Percentiles rank a stretch among this genome's conserved stretches.
Evolutionary conservation across 2,797 vertebrate species (phyloP).

Genomic region (Labroides dimidiatus): DNA sequence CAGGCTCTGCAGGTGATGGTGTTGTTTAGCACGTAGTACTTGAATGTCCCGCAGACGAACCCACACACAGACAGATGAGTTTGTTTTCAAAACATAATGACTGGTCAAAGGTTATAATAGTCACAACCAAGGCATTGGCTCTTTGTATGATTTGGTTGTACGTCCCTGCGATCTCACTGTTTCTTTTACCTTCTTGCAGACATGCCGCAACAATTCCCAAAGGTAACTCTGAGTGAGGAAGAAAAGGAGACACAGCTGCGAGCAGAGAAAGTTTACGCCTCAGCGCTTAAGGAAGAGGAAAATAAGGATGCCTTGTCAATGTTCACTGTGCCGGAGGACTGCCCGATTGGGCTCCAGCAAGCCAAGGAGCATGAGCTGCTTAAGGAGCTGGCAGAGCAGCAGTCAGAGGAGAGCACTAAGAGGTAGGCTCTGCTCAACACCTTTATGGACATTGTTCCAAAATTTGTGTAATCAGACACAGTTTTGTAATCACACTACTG

Average conservation of each 20-base stretch:
- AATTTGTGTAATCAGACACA: neutral
- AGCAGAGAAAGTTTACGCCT: constrained; percentile 93
- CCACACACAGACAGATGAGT: neutral
- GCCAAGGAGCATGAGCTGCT: constrained; percentile 93
- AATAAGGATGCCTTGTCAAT: constrained; percentile 90
- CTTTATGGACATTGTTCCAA: too few species aligned
- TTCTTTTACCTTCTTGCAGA: constrained; percentile 70
- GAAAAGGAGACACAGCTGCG: constrained; percentile 90
- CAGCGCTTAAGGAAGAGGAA: constrained; percentile 93
- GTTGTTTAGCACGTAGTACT: constrained; percentile 6
- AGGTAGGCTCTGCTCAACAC: constrained; percentile 80
- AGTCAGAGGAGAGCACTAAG: constrained; percentile 89
- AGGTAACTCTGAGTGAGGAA: constrained; percentile 89
- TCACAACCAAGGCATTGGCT: neutral
- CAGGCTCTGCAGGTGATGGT: constrained; percentile 28
- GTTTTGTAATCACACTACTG: neutral
- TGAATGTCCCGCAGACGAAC: constrained; percentile 17
- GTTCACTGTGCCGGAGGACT: constrained; percentile 94
- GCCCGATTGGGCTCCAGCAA: constrained; percentile 93
- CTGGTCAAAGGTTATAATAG: constrained; percentile 6
- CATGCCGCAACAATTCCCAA: constrained; percentile 94
- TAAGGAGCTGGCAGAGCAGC: constrained; percentile 93
- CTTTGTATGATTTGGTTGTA: neutral
- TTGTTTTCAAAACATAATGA: constrained; percentile 59
- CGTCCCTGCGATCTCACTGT: constrained; percentile 9